phyloP scores from a whole-genome alignment of 2,113 vertebrate species.

The Dolichotis patagonum region DNA sequence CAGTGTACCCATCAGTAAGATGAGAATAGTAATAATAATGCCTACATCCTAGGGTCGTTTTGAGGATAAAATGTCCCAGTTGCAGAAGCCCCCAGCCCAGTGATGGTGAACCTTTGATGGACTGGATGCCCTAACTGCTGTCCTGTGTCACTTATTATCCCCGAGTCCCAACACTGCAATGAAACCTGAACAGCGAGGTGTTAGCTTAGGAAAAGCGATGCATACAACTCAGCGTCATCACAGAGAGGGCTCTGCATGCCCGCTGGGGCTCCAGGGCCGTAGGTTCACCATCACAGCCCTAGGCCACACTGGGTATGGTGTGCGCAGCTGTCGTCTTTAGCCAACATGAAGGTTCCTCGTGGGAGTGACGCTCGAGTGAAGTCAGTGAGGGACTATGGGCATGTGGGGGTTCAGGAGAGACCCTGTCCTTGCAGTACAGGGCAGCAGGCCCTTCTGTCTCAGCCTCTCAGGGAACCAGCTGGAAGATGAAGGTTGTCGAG shows the following conservation, averaged over 20 bases:
- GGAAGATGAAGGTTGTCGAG: conserved; percentile 84
- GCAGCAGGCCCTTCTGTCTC: conserved; percentile 2
- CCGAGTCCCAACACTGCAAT: not conserved
- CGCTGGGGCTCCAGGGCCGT: not conserved
- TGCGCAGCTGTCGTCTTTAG: rapidly evolving
- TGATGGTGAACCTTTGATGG: not conserved
- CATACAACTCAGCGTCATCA: not conserved
- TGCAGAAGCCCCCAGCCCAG: not conserved
- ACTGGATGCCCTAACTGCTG: not conserved
- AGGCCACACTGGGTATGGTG: rapidly evolving
- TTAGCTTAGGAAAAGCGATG: not conserved
- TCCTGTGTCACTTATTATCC: not conserved
- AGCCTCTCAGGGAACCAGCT: conserved; percentile 89
- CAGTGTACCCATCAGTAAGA: not conserved
- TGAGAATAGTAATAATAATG: not conserved
- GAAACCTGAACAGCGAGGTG: not conserved
- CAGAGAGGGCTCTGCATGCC: not conserved
- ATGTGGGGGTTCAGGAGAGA: rapidly evolving
- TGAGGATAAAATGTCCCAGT: too few relatives aligned
- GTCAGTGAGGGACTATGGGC: not conserved
- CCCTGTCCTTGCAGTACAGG: not conserved
- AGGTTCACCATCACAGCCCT: not conserved
- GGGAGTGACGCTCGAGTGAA: not conserved
- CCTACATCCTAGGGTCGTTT: too few relatives aligned
- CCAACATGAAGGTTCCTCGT: not conserved